A percentile compares a stretch with the other conserved stretches of the same genome.
Conservation (phyloP, 92 coral and sea anemone species). For the Zoanthus sociatus region DNA sequence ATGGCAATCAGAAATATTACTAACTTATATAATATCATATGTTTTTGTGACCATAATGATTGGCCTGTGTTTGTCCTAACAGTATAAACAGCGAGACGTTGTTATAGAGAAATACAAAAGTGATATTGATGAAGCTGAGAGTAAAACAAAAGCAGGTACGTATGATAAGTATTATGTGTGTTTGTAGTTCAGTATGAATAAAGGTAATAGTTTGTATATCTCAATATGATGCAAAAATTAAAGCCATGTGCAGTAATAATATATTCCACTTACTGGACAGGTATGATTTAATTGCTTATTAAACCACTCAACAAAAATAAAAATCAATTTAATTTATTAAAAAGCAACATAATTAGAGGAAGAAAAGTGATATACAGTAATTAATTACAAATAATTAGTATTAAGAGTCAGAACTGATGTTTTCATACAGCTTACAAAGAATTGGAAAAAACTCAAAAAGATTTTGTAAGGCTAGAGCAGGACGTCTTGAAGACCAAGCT, state of each 20-base stretch:
- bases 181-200: background rate
- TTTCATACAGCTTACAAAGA: slow-evolving; percentile 50
- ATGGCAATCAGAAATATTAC: too few species aligned
- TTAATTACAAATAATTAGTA: background rate
- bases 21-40: too few species aligned
- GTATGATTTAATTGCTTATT: too few species aligned
- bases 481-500: slow-evolving; percentile 74
- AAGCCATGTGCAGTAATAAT: too few species aligned
- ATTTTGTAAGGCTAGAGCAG: slow-evolving; percentile 64
- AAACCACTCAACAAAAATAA: too few species aligned
- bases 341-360: too few species aligned
- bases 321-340: too few species aligned
- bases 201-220: too few species aligned
- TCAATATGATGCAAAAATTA: too few species aligned
- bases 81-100: slow-evolving; percentile 92
- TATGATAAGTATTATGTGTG: background rate
- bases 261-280: too few species aligned
- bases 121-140: slow-evolving; percentile 87
- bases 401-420: background rate
- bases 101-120: slow-evolving; percentile 85
- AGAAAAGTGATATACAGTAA: too few species aligned
- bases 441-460: slow-evolving; percentile 67
- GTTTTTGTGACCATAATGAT: background rate
- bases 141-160: slow-evolving; percentile 71
- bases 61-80: slow-evolving; percentile 14